Evolutionary conservation across 2,888 invertebrate species (phyloP).

Genomic region (Hypomecis punctinalis): DNA sequence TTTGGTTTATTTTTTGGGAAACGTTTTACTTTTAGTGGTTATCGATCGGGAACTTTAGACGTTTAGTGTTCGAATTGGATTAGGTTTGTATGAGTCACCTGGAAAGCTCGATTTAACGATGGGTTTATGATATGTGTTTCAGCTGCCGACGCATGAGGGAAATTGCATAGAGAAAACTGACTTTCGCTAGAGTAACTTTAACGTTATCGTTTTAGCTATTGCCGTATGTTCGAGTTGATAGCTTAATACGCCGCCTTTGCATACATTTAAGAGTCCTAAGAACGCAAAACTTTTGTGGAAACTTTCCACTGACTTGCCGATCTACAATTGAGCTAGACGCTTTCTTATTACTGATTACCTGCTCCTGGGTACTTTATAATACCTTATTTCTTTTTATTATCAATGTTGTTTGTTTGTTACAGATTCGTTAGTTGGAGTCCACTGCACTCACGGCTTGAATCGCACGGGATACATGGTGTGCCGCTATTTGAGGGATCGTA

Average conservation of each 20-base stretch:
- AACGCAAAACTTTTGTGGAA: too few relatives aligned
- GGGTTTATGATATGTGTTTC: slow-evolving; percentile 1
- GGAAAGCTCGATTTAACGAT: slow-evolving; percentile 6
- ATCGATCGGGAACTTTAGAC: slow-evolving; percentile 61
- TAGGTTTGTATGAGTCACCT: slow-evolving; percentile 29
- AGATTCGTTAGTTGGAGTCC: slow-evolving; percentile 90
- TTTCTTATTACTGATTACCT: too few relatives aligned
- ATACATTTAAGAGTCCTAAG: too few relatives aligned
- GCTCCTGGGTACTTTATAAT: too few relatives aligned
- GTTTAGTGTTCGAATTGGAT: slow-evolving; percentile 48
- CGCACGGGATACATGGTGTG: slow-evolving; percentile 92
- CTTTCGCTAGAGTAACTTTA: slow-evolving; percentile 9
- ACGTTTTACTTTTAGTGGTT: slow-evolving; percentile 57
- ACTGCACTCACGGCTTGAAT: slow-evolving; percentile 93
- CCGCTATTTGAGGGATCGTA: slow-evolving; percentile 88
- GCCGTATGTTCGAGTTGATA: too few relatives aligned
- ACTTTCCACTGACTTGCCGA: too few relatives aligned
- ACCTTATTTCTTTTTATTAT: too few relatives aligned
- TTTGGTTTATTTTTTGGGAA: slow-evolving; percentile 68
- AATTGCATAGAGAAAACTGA: slow-evolving; percentile 6
- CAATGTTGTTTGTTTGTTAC: slow-evolving; percentile 57
- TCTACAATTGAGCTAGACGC: too few relatives aligned
- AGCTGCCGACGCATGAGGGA: background rate
- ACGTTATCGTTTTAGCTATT: background rate
- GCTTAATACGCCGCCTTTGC: too few relatives aligned